Evolutionary conservation across 2,113 vertebrate genomes (phyloP).

Genomic region (Strigops habroptila): DNA sequence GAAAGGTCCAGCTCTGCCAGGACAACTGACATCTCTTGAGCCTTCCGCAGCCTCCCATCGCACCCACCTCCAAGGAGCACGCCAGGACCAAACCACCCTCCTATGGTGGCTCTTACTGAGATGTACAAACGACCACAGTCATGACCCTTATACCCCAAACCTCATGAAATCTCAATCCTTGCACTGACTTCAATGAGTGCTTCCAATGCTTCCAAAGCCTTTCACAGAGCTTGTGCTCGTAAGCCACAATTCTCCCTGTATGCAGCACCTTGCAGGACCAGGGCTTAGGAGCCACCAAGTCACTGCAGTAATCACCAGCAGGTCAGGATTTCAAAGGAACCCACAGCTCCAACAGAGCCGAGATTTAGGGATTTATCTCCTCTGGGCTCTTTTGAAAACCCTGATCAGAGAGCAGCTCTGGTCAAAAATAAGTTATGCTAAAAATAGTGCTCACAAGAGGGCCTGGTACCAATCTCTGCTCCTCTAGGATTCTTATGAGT

Average conservation of each 20-base stretch:
- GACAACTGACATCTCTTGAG: neutral
- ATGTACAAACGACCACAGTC: rapidly evolving
- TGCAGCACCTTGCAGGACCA: neutral
- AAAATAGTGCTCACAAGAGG: conserved; percentile 23
- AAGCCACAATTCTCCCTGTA: neutral
- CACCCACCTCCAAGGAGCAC: neutral
- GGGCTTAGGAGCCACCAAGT: conserved; percentile 8
- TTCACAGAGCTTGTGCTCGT: neutral
- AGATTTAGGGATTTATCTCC: conserved; percentile 37
- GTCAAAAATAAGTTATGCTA: conserved; percentile 21
- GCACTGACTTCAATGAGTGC: neutral
- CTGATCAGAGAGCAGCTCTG: conserved; percentile 21
- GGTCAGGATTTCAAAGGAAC: conserved; percentile 49
- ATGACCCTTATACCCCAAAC: neutral
- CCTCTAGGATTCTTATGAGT: neutral
- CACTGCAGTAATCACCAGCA: neutral
- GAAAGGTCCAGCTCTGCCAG: neutral
- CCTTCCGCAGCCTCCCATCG: neutral
- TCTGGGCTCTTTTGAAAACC: conserved; percentile 35
- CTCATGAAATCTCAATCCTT: neutral
- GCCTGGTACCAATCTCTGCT: neutral
- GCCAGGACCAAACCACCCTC: neutral
- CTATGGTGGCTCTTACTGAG: neutral
- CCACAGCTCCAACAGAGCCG: neutral
- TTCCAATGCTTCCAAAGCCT: neutral